Conservation (phyloP, 1,140 invertebrate genomes). For the Trichoplusia ni region DNA sequence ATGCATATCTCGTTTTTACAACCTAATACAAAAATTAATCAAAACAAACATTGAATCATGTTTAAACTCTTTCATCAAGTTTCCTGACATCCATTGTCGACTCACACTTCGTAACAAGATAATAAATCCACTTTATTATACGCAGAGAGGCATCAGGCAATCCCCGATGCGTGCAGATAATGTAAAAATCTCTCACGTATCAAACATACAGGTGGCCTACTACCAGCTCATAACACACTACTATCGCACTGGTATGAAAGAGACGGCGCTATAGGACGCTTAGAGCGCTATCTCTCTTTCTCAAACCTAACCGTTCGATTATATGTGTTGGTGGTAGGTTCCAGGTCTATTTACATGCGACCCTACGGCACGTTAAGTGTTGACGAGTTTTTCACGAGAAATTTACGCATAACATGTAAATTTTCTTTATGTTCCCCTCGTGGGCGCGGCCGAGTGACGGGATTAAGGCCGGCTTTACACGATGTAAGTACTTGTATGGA, state of each 20-base stretch:
- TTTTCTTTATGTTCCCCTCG: constrained; percentile 7
- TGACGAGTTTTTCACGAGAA: constrained; percentile 27
- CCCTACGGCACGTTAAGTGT: not conserved
- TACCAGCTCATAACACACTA: no score
- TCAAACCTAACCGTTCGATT: no score
- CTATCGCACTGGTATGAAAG: no score
- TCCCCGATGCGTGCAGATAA: constrained; percentile 3
- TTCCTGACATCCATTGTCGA: not conserved
- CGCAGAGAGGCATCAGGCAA: not conserved
- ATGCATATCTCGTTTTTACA: no score
- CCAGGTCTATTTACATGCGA: not conserved
- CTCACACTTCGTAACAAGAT: constrained; percentile 8
- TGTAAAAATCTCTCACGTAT: constrained; percentile 9
- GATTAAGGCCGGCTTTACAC: not conserved
- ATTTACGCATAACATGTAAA: constrained; percentile 29
- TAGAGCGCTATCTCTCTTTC: no score
- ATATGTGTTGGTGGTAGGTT: not conserved
- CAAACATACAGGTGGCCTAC: no score
- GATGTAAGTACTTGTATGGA: no score
- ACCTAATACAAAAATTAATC: no score
- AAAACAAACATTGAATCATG: no score
- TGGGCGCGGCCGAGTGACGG: not conserved
- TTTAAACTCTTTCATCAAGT: not conserved
- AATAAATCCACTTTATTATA: constrained; percentile 19
- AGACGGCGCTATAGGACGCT: no score